A percentile compares a stretch with the other conserved stretches of the same genome.
phyloP scores from a whole-genome alignment of 2,797 vertebrate species.

The Limnodromus scolopaceus region DNA sequence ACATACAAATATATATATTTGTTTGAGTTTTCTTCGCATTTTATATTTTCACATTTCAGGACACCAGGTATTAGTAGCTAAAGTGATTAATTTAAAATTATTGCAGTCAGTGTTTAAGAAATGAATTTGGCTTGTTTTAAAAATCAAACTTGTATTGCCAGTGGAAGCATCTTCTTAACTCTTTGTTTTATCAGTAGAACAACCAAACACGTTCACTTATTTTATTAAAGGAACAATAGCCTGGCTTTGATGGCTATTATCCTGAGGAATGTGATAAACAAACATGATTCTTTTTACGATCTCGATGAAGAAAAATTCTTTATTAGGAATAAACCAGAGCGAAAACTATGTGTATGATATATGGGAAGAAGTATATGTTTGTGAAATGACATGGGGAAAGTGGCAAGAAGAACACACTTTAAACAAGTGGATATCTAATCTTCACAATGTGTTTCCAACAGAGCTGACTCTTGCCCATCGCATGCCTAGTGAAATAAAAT shows the following conservation, averaged over 20 bases:
- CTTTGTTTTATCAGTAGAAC: not conserved
- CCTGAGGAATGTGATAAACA: not conserved
- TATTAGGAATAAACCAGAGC: not conserved
- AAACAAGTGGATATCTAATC: not conserved
- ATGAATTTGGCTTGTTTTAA: constrained; percentile 40
- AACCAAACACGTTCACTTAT: not conserved
- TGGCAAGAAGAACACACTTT: not conserved
- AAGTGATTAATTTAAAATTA: constrained; percentile 60
- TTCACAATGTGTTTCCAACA: not conserved
- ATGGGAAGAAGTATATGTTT: not conserved
- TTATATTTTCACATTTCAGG: constrained; percentile 34
- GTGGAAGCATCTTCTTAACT: not conserved
- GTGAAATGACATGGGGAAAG: not conserved
- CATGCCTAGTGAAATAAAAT: not conserved
- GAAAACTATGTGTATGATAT: not conserved
- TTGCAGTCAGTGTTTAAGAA: constrained; percentile 17
- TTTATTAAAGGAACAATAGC: constrained; percentile 19
- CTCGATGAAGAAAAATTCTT: not conserved
- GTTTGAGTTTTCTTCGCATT: not conserved
- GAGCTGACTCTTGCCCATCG: not conserved
- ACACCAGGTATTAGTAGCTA: not conserved
- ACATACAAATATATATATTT: not conserved
- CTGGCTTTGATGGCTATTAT: not conserved
- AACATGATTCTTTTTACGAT: not conserved
- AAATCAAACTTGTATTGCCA: constrained; percentile 26